Evolutionary conservation across 2,797 vertebrate genomes (phyloP), one percentile per base, ranked within the genome.

Genomic region (Bradypodion pumilum): DNA sequence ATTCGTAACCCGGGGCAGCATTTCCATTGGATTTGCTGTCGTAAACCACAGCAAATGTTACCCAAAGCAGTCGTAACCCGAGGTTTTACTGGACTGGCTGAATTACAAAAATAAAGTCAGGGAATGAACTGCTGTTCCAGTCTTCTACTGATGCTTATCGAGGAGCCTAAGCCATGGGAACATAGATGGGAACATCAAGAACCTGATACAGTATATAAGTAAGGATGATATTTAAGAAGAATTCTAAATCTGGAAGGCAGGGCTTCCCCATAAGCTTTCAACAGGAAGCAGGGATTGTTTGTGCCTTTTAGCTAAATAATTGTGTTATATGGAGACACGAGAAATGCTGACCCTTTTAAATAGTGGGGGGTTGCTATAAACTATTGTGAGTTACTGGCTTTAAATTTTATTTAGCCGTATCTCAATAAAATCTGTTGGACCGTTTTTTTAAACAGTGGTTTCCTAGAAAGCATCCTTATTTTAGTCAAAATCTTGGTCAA

Each of bases 201-300:
- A 62, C 10, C 32, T 7, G 21, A 68, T 8, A n/a, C n/a, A n/a
- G n/a, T n/a, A 25, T 73, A 13, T 65, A n/a, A 0, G 0, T 2
- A 52, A 12, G 29, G 44, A 52, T 23, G 27, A 10, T 27, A 9
- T 9, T 52, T n/a, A 56, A 23, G 29, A 44, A 40, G 32, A 73
- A 62, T 82, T 66, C 29, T 60, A 7, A 62, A 29, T 66, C 60
- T 46, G 9, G 29, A 59, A 80, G 35, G 6, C 59, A 7, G 69
- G 12, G 12, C 27, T 5, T 15, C 10, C 27, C 32, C 1, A 7
- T 66, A n/a, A 84, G 35, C 32, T 37, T 70, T 79, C 78, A 56
- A 79, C 49, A 69, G 70, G 52, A 86, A 87, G 44, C 79, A 74
- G 59, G 68, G 52, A 69, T 42, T 78, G 72, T 75, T 66, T 68